Evolutionary conservation across 2,113 vertebrate species (phyloP), one percentile per base, ranked within the genome.

Genomic region (Aspidoscelis tigris): DNA sequence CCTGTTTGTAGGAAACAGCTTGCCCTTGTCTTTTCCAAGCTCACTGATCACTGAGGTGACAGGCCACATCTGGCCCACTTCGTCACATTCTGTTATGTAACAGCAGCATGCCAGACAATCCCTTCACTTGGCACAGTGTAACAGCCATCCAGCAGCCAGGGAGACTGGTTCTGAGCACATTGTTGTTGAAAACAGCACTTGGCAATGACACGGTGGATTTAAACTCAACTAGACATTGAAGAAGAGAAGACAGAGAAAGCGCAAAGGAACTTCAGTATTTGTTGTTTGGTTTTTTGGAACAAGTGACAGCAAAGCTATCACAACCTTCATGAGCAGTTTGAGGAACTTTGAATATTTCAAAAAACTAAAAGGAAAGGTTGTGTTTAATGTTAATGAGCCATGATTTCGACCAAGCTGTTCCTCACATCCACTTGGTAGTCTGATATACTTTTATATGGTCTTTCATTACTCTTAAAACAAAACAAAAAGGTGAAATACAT

Each of bases 31-130:
- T 73, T 79, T 88, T 80, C 64, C 39, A 58, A 81, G 71, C 65
- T 87, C 78, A 80, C 78, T 55, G 89, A 86, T 84, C 90, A 85
- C 83, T 22, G 2, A 84, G 50, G 77, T 86, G 92, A 89, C 89
- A 82, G 2, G 2, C 77, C 87, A 87, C 91, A 87, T 90, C 92
- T 89, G 90, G 88, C 75, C 16, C 1, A 53, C 82, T 87, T 86
- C 79, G 74, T 89, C 76, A 53, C 7, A 2, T 71, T 81, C 82
- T 86, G 80, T 89, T 88, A 85, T 86, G 73, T 84, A 87, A 39
- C 53, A 81, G 81, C 21, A 2, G 55, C 1, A 66, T 74, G 72
- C 79, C 82, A 78, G 69, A 69, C 78, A 55, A 83, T 53, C 41
- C 58, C 82, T 80, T 85, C 11, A 80, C 87, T 84, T 88, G 90